Percentiles rank a stretch among this genome's conserved stretches.
Evolutionary conservation across 2,113 vertebrate species (phyloP).

Genomic region (Boleophthalmus pectinirostris): DNA sequence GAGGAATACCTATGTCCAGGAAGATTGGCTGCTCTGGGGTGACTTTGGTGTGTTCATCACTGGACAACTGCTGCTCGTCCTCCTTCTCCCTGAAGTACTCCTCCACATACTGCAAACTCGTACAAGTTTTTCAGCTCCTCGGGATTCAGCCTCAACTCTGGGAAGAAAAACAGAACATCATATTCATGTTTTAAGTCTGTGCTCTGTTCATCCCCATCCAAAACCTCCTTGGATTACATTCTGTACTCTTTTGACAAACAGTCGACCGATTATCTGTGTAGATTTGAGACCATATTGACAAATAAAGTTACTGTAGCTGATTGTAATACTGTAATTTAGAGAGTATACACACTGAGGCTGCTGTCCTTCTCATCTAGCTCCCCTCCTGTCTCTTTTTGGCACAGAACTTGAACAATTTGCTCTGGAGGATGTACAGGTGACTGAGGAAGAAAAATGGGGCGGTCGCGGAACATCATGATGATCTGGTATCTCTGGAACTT

Average conservation of each 20-base stretch:
- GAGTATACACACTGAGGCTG: constrained; percentile 85
- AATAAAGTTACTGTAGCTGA: background rate
- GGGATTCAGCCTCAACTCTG: constrained; percentile 92
- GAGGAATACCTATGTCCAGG: background rate
- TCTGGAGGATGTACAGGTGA: constrained; percentile 89
- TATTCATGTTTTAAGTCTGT: too few relatives aligned
- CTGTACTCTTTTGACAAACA: too few relatives aligned
- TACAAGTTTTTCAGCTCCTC: too few relatives aligned
- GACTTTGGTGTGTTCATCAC: constrained; percentile 91
- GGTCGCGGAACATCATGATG: constrained; percentile 97
- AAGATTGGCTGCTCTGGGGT: constrained; percentile 88
- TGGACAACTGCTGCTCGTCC: too few relatives aligned
- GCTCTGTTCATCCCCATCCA: too few relatives aligned
- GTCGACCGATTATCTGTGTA: too few relatives aligned
- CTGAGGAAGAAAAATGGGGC: constrained; percentile 95
- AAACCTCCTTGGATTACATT: too few relatives aligned
- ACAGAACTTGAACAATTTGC: constrained; percentile 82
- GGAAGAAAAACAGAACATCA: too few relatives aligned
- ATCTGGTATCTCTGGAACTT: constrained; percentile 98
- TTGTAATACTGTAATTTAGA: background rate
- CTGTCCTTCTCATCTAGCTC: constrained; percentile 90
- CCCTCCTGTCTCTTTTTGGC: constrained; percentile 82
- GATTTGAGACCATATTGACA: too few relatives aligned
- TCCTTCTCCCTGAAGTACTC: constrained; percentile 95
- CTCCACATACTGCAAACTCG: constrained; percentile 96